These are phyloP conservation scores for Cheumatopsyche charites DNA, from an alignment of 1,140 invertebrate genomes.

Conservation along the genomic window DNA sequence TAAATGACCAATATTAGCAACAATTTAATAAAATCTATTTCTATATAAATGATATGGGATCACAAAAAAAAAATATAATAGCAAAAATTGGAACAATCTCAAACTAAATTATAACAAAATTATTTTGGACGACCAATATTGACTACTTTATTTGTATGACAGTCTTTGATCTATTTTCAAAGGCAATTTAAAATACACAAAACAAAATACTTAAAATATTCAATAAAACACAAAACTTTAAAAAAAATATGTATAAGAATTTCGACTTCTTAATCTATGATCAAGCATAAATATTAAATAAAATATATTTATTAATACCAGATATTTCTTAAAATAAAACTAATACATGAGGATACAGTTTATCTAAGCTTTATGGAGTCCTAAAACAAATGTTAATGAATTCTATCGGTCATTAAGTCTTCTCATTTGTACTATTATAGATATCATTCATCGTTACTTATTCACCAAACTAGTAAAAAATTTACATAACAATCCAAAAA, in stretches of 20 bases:
- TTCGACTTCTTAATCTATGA: not conserved
- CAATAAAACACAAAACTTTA: not conserved
- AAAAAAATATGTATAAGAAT: slow-evolving; percentile 20
- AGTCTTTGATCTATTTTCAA: slow-evolving; percentile 13
- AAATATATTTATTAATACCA: slow-evolving; percentile 44
- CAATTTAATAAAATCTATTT: not conserved
- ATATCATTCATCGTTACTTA: slow-evolving; percentile 54
- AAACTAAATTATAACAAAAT: no score
- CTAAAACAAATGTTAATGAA: slow-evolving; percentile 48
- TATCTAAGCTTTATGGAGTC: slow-evolving; percentile 58
- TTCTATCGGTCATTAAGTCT: slow-evolving; percentile 59
- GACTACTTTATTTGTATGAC: slow-evolving; percentile 12
- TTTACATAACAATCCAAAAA: slow-evolving; percentile 51
- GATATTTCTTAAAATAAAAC: slow-evolving; percentile 59
- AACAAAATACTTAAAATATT: not conserved
- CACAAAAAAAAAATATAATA: not conserved
- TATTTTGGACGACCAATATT: not conserved
- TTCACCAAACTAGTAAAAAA: slow-evolving; percentile 58
- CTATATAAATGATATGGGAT: not conserved
- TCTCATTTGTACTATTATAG: slow-evolving; percentile 66
- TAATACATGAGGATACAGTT: slow-evolving; percentile 64
- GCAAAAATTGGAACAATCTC: not conserved
- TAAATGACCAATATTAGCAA: not conserved
- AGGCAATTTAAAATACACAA: not conserved
- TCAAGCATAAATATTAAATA: slow-evolving; percentile 19